Evolutionary conservation across 2,113 vertebrate genomes (phyloP), one percentile per base, ranked within the genome.

Genomic region (Ramphastos sulfuratus): DNA sequence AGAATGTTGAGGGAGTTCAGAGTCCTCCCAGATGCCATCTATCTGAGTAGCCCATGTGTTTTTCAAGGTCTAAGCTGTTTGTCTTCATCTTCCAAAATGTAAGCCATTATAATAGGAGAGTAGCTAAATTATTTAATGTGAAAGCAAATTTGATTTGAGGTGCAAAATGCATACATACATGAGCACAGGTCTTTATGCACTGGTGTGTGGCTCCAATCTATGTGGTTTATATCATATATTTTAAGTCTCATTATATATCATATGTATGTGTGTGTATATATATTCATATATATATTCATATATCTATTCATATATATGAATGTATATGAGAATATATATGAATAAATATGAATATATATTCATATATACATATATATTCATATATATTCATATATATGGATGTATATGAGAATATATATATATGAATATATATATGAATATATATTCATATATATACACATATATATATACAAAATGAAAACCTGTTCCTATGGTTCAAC

Each of bases 1-100:
- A 99, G 99, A 99, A 99, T 98, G 98, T 98, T 96, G 98, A 97
- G 98, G 97, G 97, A 98, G 97, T 85, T 97, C 92, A 59, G 96
- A 96, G 96, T 89, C 97, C 96, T 97, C 97, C 95, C 98, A 99
- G 98, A 98, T 98, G 98, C 98, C 97, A 96, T 97, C 97, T 98
- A 97, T 97, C 97, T 97, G 97, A 98, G 97, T 97, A 97, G 98
- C 97, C 98, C 98, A 97, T 98, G 98, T 98, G 98, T 94, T 98
- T 98, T 98, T 98, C 98, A 99, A 98, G 98, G 98, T 98, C 98
- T 98, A 98, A 98, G 98, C 97, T 95, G 98, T 98, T 98, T 98
- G 98, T 98, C 98, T 99, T 98, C 98, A 96, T 98, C 98, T 98
- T 98, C 98, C 98, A 98, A 98, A 98, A 99, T 98, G 97, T 98